Base-by-base conservation (phyloP, 2,797 vertebrate genomes). In the Euthynnus affinis region DNA sequence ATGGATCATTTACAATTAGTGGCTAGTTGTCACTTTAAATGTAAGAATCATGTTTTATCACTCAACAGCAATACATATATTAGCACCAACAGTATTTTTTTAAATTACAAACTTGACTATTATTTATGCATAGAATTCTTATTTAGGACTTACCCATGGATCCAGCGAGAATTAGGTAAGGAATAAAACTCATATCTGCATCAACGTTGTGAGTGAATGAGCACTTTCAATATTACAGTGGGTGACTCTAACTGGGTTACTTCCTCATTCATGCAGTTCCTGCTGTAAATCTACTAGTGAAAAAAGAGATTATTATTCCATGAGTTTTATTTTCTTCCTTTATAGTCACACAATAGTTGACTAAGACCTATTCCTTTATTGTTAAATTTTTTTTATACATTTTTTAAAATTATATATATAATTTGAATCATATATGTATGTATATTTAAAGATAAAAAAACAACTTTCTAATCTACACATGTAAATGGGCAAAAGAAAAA, bases 111-210 rank as follows among this genome's bases (percentile, higher is more conserved):
- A 46, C 5, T 14, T 32, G 9, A 40, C n/a, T 59, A 18, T 48
- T 0, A 48, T 66, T 32, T 32, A 32, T 37, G 6, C 0, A 64
- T 14, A 10, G 2, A 0, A 0, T 25, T 44, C 20, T 53, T 25
- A 59, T 46, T 0, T 4, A 56, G 13, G 49, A 82, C 89, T 83
- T 75, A 89, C 89, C 83, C 2, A 55, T 22, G 5, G 83, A 12
- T 48, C 70, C 76, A 65, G 4, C 0, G 1, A 89, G 71, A 44
- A 83, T 61, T 6, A 87, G 20, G 9, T 49, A 61, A 66, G 25
- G 7, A 55, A 73, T 15, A 59, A 20, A 59, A 9, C 20, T 46
- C 85, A 90, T 85, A 23, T 5, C 69, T 52, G 66, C 72, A 71
- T 63, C 10, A 25, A 15, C 34, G n/a, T 3, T 37, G 3, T n/a